phyloP scores from a whole-genome alignment of 2,797 vertebrate species.

The Buphagus erythrorhynchus region DNA sequence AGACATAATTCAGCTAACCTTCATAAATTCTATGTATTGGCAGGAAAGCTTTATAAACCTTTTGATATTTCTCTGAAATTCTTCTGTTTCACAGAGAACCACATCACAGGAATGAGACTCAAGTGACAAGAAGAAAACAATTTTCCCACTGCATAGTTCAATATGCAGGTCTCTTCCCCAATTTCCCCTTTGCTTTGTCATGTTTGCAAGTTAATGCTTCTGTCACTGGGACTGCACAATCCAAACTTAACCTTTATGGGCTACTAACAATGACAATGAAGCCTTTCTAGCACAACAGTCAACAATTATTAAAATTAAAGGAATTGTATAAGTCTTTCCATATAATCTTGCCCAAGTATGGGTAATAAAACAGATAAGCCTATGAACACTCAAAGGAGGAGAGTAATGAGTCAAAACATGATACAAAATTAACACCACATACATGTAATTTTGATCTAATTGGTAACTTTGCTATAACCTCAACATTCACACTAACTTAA shows the following conservation, averaged over 20 bases:
- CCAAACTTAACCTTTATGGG: background rate
- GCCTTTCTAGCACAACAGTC: background rate
- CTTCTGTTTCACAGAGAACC: background rate
- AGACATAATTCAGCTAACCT: background rate
- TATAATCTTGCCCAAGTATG: background rate
- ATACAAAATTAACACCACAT: background rate
- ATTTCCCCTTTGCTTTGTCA: background rate
- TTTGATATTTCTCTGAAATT: background rate
- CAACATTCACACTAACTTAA: background rate
- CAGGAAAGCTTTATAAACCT: background rate
- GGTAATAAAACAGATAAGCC: background rate
- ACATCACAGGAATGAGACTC: background rate
- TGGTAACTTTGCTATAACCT: background rate
- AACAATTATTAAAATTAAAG: background rate
- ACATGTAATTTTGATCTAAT: background rate
- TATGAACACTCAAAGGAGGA: background rate
- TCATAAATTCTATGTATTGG: background rate
- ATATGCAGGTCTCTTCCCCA: background rate
- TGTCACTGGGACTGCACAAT: background rate
- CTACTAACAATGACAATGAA: background rate
- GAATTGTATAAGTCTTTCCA: rapidly evolving
- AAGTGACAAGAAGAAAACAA: background rate
- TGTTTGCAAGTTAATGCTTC: background rate
- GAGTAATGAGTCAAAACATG: background rate
- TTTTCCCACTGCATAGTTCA: background rate